Evolutionary conservation across 2,113 vertebrate genomes (phyloP).

Genomic region (Oreamnos americanus): DNA sequence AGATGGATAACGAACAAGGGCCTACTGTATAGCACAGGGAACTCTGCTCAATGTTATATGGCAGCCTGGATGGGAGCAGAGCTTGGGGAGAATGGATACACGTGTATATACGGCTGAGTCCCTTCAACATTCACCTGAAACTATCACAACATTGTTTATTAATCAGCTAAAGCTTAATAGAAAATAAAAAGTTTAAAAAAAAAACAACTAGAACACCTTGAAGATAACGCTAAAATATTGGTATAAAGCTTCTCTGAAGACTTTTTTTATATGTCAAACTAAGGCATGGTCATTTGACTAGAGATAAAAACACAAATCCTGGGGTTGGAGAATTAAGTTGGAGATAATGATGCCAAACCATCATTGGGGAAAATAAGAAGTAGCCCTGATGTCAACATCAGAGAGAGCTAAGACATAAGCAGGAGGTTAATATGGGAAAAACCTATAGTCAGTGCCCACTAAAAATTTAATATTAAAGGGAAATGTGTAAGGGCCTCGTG

Average conservation of each 20-base stretch:
- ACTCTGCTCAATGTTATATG: background rate
- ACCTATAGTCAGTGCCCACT: slow-evolving; percentile 22
- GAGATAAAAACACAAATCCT: background rate
- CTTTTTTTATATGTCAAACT: background rate
- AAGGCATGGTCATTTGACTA: background rate
- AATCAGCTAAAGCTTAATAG: background rate
- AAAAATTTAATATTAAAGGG: slow-evolving; percentile 36
- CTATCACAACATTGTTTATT: background rate
- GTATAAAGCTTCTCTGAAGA: background rate
- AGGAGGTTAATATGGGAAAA: background rate
- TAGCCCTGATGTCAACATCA: background rate
- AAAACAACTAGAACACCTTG: background rate
- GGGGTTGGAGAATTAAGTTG: background rate
- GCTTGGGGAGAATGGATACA: background rate
- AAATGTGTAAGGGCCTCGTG: background rate
- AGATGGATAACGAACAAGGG: background rate
- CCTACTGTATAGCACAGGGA: background rate
- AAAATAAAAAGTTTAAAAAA: background rate
- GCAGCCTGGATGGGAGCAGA: background rate
- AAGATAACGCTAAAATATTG: background rate
- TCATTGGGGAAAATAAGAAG: background rate
- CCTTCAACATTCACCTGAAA: background rate
- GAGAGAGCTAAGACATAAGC: background rate
- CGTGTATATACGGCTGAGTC: background rate
- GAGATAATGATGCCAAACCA: background rate